Evolutionary conservation across 1,140 invertebrate genomes (phyloP).

Genomic region (Panagrolaimus sp.): DNA sequence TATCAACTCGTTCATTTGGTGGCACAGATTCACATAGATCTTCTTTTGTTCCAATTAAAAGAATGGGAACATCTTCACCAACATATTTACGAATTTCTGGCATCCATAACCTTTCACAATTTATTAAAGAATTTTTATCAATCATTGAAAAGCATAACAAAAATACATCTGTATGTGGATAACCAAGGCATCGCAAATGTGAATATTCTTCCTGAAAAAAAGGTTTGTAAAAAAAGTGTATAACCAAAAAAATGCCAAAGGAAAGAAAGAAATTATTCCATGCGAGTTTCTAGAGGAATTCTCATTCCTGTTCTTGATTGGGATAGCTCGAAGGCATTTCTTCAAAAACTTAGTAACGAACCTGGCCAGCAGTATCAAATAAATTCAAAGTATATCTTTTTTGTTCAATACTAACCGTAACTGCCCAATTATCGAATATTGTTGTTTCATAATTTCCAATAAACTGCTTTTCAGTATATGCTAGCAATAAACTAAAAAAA

Average conservation of each 20-base stretch:
- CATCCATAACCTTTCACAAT: constrained; percentile 17
- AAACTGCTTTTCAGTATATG: constrained; percentile 20
- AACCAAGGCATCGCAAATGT: constrained; percentile 11
- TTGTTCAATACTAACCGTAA: constrained; percentile 9
- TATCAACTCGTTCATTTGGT: constrained; percentile 6
- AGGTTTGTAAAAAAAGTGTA: no score
- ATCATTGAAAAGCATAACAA: constrained; percentile 26
- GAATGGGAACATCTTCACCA: constrained; percentile 9
- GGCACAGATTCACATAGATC: constrained; percentile 15
- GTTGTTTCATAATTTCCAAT: constrained; percentile 21
- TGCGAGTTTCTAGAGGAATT: no score
- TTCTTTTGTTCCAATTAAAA: constrained; percentile 20
- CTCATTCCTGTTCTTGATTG: no score
- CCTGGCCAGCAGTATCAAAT: constrained; percentile 20
- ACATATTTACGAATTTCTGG: constrained; percentile 23
- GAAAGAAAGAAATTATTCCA: no score
- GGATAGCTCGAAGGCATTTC: no score
- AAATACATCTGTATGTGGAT: constrained; percentile 20
- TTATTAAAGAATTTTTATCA: neutral
- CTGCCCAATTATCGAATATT: constrained; percentile 16
- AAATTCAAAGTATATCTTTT: constrained; percentile 15
- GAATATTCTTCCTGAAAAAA: constrained; percentile 6
- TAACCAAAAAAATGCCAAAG: no score
- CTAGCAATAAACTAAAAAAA: constrained; percentile 21
- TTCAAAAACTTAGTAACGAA: no score